phyloP scores from a whole-genome alignment of 2,888 invertebrate species.

The Pycnomerus fuliginosus region DNA sequence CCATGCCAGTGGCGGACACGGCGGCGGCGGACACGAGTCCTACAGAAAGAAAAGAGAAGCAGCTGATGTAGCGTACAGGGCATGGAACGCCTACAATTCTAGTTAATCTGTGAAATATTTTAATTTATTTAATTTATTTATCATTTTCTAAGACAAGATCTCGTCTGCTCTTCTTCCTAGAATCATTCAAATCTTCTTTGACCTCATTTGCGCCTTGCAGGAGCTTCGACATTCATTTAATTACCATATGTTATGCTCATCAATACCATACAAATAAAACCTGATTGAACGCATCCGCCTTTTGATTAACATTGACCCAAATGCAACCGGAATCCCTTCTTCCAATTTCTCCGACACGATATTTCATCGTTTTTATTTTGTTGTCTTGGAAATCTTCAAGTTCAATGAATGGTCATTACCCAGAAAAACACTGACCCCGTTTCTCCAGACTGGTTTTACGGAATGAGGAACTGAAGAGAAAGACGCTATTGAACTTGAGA shows the following conservation, averaged over 20 bases:
- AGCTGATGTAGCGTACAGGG: slow-evolving; percentile 48
- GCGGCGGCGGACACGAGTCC: slow-evolving; percentile 55
- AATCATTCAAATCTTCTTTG: too few relatives aligned
- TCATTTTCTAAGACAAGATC: slow-evolving; percentile 2
- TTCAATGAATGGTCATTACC: slow-evolving; percentile 49
- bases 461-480: slow-evolving; percentile 42
- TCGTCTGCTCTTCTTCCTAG: not conserved
- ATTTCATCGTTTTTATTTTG: slow-evolving; percentile 18
- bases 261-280: slow-evolving; percentile 30
- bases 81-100: slow-evolving; percentile 51
- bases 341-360: slow-evolving; percentile 29
- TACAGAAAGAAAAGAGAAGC: slow-evolving; percentile 54
- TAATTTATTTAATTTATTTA: slow-evolving; percentile 24
- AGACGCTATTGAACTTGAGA: slow-evolving; percentile 26
- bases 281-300: slow-evolving; percentile 37
- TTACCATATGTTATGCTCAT: too few relatives aligned
- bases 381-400: slow-evolving; percentile 37
- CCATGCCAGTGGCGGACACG: slow-evolving; percentile 50
- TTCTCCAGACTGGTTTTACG: slow-evolving; percentile 44
- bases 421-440: slow-evolving; percentile 49
- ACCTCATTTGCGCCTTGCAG: too few relatives aligned
- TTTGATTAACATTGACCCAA: slow-evolving; percentile 42
- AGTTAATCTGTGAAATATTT: slow-evolving; percentile 25
- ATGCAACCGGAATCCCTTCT: slow-evolving; percentile 30
- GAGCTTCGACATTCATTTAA: too few relatives aligned